Evolutionary conservation across 2,888 invertebrate species (phyloP).

Genomic region (Agonum fuliginosum): DNA sequence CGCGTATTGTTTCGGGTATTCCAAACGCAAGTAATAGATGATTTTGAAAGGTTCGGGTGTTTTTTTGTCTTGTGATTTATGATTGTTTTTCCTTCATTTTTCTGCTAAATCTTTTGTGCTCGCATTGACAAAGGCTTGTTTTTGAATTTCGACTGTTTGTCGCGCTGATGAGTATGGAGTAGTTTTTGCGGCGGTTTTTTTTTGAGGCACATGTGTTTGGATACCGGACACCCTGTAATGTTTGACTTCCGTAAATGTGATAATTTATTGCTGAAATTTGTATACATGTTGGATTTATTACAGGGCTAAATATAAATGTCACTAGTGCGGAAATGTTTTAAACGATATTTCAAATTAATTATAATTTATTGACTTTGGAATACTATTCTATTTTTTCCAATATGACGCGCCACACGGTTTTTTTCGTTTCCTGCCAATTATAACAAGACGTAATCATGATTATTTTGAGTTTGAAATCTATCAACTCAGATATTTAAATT

Average conservation of each 20-base stretch:
- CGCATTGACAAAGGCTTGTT: constrained; percentile 35
- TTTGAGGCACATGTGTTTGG: constrained; percentile 3
- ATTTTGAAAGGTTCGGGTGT: constrained; percentile 45
- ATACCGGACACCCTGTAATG: constrained; percentile 3
- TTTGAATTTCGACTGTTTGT: constrained; percentile 35
- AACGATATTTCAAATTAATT: constrained; percentile 40
- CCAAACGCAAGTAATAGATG: constrained; percentile 51
- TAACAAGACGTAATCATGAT: no score
- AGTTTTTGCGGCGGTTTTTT: neutral
- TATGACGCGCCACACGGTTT: neutral
- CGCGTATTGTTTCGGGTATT: constrained; percentile 42
- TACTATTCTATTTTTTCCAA: neutral
- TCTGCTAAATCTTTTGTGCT: constrained; percentile 39
- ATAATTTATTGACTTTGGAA: constrained; percentile 20
- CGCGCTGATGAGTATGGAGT: neutral
- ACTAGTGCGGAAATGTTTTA: constrained; percentile 18
- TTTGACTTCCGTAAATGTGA: constrained; percentile 28
- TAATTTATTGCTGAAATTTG: constrained; percentile 39
- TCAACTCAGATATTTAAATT: no score
- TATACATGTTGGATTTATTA: constrained; percentile 15
- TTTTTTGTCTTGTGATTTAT: constrained; percentile 55
- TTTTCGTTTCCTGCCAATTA: no score
- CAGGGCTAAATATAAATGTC: constrained; percentile 22
- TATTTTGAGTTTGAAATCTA: no score
- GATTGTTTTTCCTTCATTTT: constrained; percentile 47